Evolutionary conservation across 2,888 invertebrate species (phyloP).

Genomic region (Rhyacophila evoluta): DNA sequence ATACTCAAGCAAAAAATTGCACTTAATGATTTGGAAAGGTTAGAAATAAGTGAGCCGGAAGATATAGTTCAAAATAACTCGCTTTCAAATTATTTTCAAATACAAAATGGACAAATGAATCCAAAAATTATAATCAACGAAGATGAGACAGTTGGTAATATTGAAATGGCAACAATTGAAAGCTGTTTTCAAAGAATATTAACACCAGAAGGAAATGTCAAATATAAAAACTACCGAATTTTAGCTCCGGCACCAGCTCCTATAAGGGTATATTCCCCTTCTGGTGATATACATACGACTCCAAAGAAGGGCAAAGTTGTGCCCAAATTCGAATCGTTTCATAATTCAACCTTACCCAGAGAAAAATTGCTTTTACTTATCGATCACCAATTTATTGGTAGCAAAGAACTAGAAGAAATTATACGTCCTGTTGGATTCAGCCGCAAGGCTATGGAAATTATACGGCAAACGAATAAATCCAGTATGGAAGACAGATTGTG

Average conservation of each 20-base stretch:
- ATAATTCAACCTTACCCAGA: conserved; percentile 62
- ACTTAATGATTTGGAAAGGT: conserved; percentile 7
- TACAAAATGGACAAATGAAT: conserved; percentile 55
- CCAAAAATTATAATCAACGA: conserved; percentile 59
- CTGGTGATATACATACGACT: conserved; percentile 63
- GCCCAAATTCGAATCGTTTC: conserved; percentile 62
- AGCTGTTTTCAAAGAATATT: conserved; percentile 59
- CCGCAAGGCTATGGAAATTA: conserved; percentile 42
- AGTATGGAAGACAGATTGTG: conserved; percentile 50
- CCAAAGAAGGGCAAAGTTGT: conserved; percentile 63
- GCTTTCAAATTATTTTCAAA: neutral
- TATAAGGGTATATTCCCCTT: conserved; percentile 63
- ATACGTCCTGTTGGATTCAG: conserved; percentile 64
- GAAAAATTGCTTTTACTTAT: conserved; percentile 64
- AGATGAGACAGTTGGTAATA: conserved; percentile 60
- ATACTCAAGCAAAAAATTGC: conserved; percentile 39
- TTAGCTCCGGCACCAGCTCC: conserved; percentile 60
- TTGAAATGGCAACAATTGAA: conserved; percentile 56
- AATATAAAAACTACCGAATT: conserved; percentile 62
- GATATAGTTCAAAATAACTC: conserved; percentile 16
- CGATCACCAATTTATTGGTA: conserved; percentile 63
- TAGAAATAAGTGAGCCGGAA: conserved; percentile 37
- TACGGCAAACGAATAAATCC: conserved; percentile 45
- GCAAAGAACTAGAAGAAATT: conserved; percentile 65
- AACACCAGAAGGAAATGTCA: conserved; percentile 64